Evolutionary conservation across 2,797 vertebrate species (phyloP).

Genomic region (Odontamblyopus lacepedii): DNA sequence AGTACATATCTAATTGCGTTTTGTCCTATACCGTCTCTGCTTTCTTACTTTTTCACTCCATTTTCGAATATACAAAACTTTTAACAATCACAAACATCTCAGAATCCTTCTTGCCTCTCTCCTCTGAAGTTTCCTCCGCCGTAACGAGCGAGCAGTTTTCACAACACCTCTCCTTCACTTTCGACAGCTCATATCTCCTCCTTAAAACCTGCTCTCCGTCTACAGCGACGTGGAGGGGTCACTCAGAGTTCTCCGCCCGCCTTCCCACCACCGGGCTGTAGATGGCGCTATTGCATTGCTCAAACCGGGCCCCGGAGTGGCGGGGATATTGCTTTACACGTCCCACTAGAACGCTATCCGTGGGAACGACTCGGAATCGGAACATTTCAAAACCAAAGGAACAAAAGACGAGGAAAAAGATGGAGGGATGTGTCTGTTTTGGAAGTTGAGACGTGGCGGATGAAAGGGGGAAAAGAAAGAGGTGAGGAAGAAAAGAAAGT

Average conservation of each 20-base stretch:
- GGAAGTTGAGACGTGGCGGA: slow-evolving; percentile 64
- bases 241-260: slow-evolving; percentile 80
- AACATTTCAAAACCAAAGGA: slow-evolving; percentile 47
- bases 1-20: too few relatives aligned
- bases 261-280: slow-evolving; percentile 63
- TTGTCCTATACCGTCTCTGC: too few relatives aligned
- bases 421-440: slow-evolving; percentile 66
- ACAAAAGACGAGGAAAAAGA: slow-evolving; percentile 49
- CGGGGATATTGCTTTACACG: slow-evolving; percentile 57
- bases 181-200: slow-evolving; percentile 75
- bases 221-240: slow-evolving; percentile 64
- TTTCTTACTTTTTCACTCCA: too few relatives aligned
- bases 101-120: too few relatives aligned
- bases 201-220: slow-evolving; percentile 68
- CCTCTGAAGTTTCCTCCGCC: too few relatives aligned
- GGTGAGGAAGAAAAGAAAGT: too few relatives aligned
- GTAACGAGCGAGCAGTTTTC: too few relatives aligned
- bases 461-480: slow-evolving; percentile 16
- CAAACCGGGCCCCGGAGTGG: slow-evolving; percentile 30
- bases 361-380: slow-evolving; percentile 68
- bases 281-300: slow-evolving; percentile 81
- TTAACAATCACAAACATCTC: too few relatives aligned
- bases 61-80: too few relatives aligned
- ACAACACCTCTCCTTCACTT: too few relatives aligned
- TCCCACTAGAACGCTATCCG: slow-evolving; percentile 61